These are phyloP conservation scores for Dryococelus australis DNA, from an alignment of 2,888 invertebrate genomes.

Conservation along the genomic window DNA sequence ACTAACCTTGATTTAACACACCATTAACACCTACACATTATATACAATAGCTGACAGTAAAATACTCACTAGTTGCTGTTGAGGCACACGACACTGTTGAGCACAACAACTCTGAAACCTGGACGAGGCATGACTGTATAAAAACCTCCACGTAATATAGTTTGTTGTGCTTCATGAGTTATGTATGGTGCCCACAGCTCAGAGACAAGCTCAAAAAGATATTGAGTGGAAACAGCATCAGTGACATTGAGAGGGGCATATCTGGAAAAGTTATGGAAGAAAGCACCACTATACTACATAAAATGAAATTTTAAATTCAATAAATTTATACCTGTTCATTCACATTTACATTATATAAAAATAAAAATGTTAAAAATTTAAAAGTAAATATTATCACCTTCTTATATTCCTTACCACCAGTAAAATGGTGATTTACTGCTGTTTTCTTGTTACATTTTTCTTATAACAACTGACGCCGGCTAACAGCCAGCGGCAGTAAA, in stretches of 20 bases:
- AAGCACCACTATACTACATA: background rate
- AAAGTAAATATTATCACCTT: no score
- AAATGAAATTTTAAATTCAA: no score
- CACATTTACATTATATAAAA: no score
- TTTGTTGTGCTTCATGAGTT: constrained; percentile 66
- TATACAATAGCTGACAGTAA: background rate
- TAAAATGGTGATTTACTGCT: no score
- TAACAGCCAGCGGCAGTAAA: no score
- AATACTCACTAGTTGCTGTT: constrained; percentile 70
- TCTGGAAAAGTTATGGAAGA: constrained; percentile 56
- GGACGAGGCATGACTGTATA: constrained; percentile 73
- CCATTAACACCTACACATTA: no score
- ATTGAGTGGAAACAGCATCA: constrained; percentile 66
- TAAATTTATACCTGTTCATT: no score
- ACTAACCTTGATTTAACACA: no score
- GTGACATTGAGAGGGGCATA: constrained; percentile 66
- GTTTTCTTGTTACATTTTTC: no score
- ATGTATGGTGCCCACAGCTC: constrained; percentile 78
- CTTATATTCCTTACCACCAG: no score
- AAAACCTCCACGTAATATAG: constrained; percentile 75
- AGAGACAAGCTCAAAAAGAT: constrained; percentile 79
- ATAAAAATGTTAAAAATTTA: no score
- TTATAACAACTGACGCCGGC: no score
- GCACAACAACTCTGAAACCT: constrained; percentile 76
- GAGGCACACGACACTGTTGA: constrained; percentile 85